phyloP scores from a whole-genome alignment of 1,140 invertebrate genomes.

The Oncopodura yosiiana region DNA sequence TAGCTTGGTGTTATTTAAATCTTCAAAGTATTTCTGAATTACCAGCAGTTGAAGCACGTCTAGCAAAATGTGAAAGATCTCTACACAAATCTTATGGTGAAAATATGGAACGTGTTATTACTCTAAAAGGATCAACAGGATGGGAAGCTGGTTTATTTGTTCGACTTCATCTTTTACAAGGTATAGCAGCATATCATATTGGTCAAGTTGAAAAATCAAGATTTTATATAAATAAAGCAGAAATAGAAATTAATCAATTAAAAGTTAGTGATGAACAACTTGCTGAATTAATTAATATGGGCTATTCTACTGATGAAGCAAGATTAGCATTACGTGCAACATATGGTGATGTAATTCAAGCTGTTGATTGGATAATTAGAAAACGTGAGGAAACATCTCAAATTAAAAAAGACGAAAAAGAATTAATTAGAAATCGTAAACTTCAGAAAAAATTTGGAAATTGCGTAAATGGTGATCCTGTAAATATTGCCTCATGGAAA shows the following conservation, averaged over 20 bases:
- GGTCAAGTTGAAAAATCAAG: constrained; percentile 52
- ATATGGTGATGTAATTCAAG: constrained; percentile 48
- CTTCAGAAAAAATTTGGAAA: constrained; percentile 42
- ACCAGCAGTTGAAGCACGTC: constrained; percentile 57
- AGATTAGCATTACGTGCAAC: constrained; percentile 54
- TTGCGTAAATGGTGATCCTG: constrained; percentile 42
- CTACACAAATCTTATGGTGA: constrained; percentile 59
- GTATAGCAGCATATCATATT: constrained; percentile 62
- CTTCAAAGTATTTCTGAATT: constrained; percentile 55
- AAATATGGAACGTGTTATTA: constrained; percentile 55
- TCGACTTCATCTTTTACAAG: constrained; percentile 65
- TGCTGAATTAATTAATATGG: constrained; percentile 48
- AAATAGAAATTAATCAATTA: constrained; percentile 49
- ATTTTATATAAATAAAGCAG: constrained; percentile 48
- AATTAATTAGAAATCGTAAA: constrained; percentile 45
- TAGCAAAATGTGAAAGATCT: constrained; percentile 53
- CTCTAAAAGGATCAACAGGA: constrained; percentile 55
- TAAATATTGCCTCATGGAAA: constrained; percentile 45
- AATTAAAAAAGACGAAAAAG: constrained; percentile 43
- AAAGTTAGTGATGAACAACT: constrained; percentile 52
- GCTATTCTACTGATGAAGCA: constrained; percentile 53
- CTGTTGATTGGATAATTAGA: constrained; percentile 54
- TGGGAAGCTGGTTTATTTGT: constrained; percentile 62
- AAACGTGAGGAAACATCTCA: constrained; percentile 46
- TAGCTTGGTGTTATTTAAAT: constrained; percentile 73